These are phyloP conservation scores for Campoplex capitator DNA, from an alignment of 2,888 invertebrate species.

Conservation along the genomic window DNA sequence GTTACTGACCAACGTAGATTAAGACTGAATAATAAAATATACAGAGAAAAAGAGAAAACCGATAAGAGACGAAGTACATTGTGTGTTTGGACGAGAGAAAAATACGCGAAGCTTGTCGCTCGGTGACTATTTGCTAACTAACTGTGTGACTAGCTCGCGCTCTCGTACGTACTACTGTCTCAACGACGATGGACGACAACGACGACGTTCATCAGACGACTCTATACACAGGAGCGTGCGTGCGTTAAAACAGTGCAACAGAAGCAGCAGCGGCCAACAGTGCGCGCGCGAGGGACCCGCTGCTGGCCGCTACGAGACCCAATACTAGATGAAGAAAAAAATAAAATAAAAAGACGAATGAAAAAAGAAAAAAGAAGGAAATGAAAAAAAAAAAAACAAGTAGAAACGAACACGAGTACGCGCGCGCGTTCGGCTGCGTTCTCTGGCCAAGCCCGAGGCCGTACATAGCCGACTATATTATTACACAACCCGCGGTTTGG, in stretches of 20 bases:
- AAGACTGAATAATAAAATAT: not conserved
- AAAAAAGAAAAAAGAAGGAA: not conserved
- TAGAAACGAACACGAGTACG: constrained; percentile 22
- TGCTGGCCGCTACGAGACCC: constrained; percentile 35
- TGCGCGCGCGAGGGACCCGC: constrained; percentile 46
- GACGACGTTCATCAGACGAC: constrained; percentile 46
- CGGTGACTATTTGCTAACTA: constrained; percentile 65
- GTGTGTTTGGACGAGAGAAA: constrained; percentile 21
- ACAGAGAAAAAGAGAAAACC: constrained; percentile 3
- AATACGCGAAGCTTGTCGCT: constrained; percentile 52
- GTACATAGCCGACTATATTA: constrained; percentile 44
- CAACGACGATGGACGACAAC: constrained; percentile 56
- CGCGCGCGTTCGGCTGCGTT: constrained; percentile 46
- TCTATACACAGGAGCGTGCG: constrained; percentile 35
- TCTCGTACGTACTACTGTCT: constrained; percentile 56
- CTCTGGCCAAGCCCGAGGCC: constrained; percentile 61
- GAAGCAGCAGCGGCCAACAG: constrained; percentile 48
- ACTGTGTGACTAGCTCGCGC: constrained; percentile 60
- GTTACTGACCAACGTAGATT: not conserved
- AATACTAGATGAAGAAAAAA: constrained; percentile 30
- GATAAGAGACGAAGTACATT: not conserved
- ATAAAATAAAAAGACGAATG: not conserved
- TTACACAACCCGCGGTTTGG: constrained; percentile 64
- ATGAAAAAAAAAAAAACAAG: not conserved
- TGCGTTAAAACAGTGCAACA: constrained; percentile 63